Evolutionary conservation across 1,140 invertebrate species (phyloP).

Genomic region (Pygmarrhopalites habei): DNA sequence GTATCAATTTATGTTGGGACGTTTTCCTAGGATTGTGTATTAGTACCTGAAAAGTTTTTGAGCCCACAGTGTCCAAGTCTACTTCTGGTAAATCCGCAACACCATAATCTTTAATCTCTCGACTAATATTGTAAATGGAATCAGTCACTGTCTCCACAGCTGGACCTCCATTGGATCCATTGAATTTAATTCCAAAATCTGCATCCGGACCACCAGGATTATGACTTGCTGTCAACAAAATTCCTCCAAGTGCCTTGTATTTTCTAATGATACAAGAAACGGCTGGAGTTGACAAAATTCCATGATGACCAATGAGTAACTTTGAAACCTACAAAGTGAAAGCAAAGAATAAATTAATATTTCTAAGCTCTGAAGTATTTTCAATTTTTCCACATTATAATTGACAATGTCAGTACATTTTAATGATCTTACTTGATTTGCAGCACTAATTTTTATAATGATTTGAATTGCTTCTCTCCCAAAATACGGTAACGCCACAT

Average conservation of each 20-base stretch:
- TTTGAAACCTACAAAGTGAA: conserved; percentile 60
- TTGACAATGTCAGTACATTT: no score
- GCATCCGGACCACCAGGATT: conserved; percentile 95
- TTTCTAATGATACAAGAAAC: conserved; percentile 90
- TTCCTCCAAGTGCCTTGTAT: conserved; percentile 76
- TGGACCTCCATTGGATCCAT: conserved; percentile 92
- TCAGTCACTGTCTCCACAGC: conserved; percentile 87
- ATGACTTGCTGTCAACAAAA: conserved; percentile 95
- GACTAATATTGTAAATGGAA: conserved; percentile 76
- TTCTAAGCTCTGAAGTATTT: no score
- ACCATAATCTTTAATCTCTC: conserved; percentile 68
- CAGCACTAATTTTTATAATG: not conserved
- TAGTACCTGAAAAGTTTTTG: conserved; percentile 53
- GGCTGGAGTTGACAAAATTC: conserved; percentile 93
- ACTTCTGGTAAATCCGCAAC: conserved; percentile 67
- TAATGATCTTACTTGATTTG: not conserved
- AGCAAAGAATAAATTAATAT: no score
- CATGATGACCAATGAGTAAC: conserved; percentile 83
- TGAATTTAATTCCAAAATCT: conserved; percentile 99
- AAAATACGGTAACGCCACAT: no score
- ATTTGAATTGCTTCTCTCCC: not conserved
- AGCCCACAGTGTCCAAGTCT: conserved; percentile 65
- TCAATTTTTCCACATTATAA: not conserved
- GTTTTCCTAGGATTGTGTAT: no score
- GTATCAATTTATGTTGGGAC: no score